Evolutionary conservation across 2,113 vertebrate species (phyloP), one percentile per base, ranked within the genome.

Genomic region (Symphodus melops): DNA sequence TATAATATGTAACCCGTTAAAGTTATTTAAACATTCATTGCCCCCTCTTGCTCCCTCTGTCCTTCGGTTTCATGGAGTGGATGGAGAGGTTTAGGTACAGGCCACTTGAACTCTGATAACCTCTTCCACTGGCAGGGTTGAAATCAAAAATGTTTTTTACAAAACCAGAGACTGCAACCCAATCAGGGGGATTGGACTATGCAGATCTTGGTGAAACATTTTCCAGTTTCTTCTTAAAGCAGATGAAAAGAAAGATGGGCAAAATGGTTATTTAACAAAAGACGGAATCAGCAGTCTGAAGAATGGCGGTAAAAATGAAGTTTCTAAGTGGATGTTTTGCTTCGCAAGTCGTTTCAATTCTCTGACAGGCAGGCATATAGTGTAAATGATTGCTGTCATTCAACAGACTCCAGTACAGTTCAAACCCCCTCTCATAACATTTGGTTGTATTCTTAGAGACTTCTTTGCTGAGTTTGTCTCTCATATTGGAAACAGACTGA

Each of bases 111-210:
- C 72, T 82, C 66, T 62, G 75, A 87, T 87, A 86, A 84, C 75
- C 74, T 77, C 81, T 46, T 86, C 73, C 54, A 28, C 64, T 71
- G 36, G 67, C 44, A 71, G 64, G 57, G 71, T n/a, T 25, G 52
- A 85, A 83, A 90, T 78, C 66, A 90, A 90, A 83, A 77, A 69
- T 62, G 78, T 88, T 85, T 71, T 67, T 67, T 62, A 74, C 76
- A 65, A 81, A 89, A 86, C 85, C 88, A 75, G 78, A 85, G 80
- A 76, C 58, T 51, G 79, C 77, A 87, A 83, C 65, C 73, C 84
- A 90, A 92, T 92, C 88, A 79, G 60, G 88, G 86, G 85, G 88
- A 91, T 92, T 64, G 21, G 85, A 89, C 91, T 91, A 93, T 91
- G 92, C 87, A 94, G 90, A 93, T 93, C 70, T 62, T 39, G 3